phyloP scores from a whole-genome alignment of 2,797 vertebrate genomes.

The Diplodus sargus region DNA sequence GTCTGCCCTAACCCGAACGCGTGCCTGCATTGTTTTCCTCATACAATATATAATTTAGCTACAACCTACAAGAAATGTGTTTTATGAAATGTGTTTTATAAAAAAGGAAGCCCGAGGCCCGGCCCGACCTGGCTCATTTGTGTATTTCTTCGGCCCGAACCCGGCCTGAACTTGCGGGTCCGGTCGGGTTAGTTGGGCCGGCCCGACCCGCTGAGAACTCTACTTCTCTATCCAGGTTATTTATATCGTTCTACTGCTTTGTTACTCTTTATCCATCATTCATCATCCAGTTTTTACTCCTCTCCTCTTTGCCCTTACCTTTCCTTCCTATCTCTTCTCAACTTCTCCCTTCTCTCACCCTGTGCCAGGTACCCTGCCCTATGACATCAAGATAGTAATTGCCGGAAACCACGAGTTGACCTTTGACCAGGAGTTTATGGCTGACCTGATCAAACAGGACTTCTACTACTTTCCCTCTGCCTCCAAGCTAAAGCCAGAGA shows the following conservation, averaged over 20 bases:
- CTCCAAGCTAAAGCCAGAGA: conserved; percentile 96
- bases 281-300: neutral
- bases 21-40: no score
- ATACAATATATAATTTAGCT: no score
- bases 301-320: no score
- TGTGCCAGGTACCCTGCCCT: conserved; percentile 91
- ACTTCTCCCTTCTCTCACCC: conserved; percentile 3
- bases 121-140: no score
- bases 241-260: neutral
- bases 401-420: conserved; percentile 98
- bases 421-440: conserved; percentile 99
- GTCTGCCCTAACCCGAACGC: no score
- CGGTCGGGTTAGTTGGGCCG: no score
- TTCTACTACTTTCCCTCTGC: conserved; percentile 98
- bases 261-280: neutral
- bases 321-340: neutral
- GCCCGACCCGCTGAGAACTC: no score
- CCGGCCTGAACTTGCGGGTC: no score
- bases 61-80: no score
- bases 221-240: neutral
- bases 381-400: conserved; percentile 97
- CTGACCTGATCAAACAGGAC: conserved; percentile 98
- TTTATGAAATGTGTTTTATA: no score
- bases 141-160: no score
- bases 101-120: no score